A percentile compares a stretch with the other conserved stretches of the same genome.
Conservation (phyloP, 2,888 invertebrate genomes). For the Cacoxenus indagator region DNA sequence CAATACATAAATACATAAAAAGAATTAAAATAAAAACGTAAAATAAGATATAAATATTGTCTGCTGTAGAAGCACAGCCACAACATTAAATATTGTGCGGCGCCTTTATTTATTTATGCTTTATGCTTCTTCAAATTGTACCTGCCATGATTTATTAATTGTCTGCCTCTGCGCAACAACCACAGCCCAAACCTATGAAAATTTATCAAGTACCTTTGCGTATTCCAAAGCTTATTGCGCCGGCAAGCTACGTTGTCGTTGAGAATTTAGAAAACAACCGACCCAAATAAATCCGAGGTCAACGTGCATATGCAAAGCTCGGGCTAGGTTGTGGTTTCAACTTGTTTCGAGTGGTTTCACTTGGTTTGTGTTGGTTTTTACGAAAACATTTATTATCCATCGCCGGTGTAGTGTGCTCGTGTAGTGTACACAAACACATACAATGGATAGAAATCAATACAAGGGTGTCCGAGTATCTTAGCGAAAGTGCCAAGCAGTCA, state of each 20-base stretch:
- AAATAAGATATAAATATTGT: not conserved
- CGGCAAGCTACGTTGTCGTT: not conserved
- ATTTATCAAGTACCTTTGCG: not conserved
- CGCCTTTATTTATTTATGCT: not conserved
- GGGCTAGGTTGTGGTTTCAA: not conserved
- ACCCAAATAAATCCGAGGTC: not conserved
- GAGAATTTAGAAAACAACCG: not conserved
- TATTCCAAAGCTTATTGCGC: no score
- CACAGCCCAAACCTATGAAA: not conserved
- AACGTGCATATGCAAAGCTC: not conserved
- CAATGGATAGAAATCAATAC: no score
- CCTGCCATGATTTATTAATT: not conserved
- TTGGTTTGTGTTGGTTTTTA: no score
- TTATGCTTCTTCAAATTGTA: not conserved
- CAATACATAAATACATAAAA: conserved; percentile 16
- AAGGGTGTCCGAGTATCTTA: no score
- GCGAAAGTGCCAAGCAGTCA: no score
- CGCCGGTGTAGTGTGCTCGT: no score
- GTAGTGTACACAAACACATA: no score
- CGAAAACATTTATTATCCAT: no score
- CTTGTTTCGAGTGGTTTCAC: no score
- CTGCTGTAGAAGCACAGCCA: no score
- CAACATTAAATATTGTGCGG: not conserved
- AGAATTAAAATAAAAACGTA: conserved; percentile 20
- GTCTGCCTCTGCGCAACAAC: not conserved